phyloP scores from a whole-genome alignment of 2,113 vertebrate genomes.

The Gallinago undulata region DNA sequence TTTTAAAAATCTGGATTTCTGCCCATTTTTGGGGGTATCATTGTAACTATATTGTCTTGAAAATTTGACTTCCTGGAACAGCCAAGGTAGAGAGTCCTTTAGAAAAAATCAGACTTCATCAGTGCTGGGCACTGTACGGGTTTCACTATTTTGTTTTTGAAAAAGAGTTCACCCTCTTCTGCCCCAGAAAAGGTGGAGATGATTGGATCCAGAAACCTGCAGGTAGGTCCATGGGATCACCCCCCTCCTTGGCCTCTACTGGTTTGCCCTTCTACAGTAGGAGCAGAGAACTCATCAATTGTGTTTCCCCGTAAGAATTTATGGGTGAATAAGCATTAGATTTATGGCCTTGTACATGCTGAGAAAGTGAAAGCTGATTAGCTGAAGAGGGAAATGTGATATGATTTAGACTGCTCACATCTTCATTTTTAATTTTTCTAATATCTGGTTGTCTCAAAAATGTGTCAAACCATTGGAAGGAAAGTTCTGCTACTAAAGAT shows the following conservation, averaged over 20 bases:
- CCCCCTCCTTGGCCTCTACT: not conserved
- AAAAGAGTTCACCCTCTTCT: not conserved
- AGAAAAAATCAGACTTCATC: not conserved
- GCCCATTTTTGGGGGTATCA: not conserved
- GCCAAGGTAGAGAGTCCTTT: not conserved
- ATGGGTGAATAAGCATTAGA: not conserved
- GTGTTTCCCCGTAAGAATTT: not conserved
- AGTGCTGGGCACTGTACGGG: not conserved
- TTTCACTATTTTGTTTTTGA: constrained; percentile 30
- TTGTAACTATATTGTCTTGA: not conserved
- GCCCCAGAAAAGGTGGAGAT: not conserved
- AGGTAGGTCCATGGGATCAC: not conserved
- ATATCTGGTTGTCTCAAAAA: not conserved
- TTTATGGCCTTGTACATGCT: not conserved
- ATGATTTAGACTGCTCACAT: not conserved
- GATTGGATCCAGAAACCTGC: not conserved
- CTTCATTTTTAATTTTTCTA: not conserved
- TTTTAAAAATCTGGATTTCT: constrained; percentile 27
- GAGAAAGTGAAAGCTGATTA: constrained; percentile 5
- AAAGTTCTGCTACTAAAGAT: not conserved
- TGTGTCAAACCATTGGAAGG: not conserved
- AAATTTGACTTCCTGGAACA: constrained; percentile 23
- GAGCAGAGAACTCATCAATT: not conserved
- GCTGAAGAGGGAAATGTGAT: not conserved
- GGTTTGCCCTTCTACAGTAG: not conserved